Conservation (phyloP, 2,797 vertebrate species). For the Phoebastria nigripes region DNA sequence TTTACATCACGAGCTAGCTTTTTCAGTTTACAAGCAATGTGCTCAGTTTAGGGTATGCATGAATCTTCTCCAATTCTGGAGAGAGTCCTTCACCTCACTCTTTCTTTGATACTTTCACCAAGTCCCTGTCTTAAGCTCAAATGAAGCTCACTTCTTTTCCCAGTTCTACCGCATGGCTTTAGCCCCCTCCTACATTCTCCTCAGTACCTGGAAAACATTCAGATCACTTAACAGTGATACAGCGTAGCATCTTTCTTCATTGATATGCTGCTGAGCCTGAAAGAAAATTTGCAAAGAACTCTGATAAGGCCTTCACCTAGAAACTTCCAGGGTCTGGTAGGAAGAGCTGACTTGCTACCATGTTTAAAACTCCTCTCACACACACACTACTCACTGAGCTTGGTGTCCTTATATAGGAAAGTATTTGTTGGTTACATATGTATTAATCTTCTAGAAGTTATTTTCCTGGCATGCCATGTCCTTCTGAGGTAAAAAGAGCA, state of each 20-base stretch:
- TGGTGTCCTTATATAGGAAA: background rate
- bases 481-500: background rate
- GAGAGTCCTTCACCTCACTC: background rate
- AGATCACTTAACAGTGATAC: background rate
- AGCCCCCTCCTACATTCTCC: background rate
- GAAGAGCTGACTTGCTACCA: background rate
- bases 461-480: background rate
- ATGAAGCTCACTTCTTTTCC: background rate
- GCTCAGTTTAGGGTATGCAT: background rate
- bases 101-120: background rate
- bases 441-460: background rate
- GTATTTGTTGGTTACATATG: background rate
- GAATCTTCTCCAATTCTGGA: background rate
- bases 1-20: background rate
- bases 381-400: background rate
- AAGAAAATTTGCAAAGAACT: background rate
- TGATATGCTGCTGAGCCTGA: background rate
- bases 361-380: background rate
- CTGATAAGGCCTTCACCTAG: background rate
- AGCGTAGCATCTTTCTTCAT: background rate
- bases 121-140: background rate
- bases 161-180: background rate
- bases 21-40: background rate
- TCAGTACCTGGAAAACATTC: background rate
- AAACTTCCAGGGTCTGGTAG: background rate